Evolutionary conservation across 2,888 invertebrate species (phyloP).

Genomic region (Acanthosepion esculentum): DNA sequence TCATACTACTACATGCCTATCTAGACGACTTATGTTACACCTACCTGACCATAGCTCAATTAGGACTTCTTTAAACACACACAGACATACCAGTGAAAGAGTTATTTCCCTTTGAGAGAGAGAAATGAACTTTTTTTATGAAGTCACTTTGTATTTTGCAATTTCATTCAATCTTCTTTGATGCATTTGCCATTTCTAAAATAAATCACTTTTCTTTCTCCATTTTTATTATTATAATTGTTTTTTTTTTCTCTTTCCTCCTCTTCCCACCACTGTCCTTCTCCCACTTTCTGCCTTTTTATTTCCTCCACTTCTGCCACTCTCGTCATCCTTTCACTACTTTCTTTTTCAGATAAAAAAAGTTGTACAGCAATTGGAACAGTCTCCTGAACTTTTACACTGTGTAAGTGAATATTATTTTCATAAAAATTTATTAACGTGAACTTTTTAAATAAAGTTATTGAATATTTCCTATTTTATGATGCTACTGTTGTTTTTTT

Average conservation of each 20-base stretch:
- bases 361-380: constrained; percentile 86
- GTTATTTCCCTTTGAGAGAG: no score
- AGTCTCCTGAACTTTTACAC: constrained; percentile 84
- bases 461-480: background rate
- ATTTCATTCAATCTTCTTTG: background rate
- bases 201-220: background rate
- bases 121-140: no score
- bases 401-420: constrained; percentile 78
- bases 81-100: no score
- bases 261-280: background rate
- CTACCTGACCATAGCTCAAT: no score
- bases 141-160: background rate
- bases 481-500: no score
- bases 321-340: background rate
- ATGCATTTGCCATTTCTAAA: no score
- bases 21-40: no score
- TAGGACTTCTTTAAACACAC: no score
- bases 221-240: background rate
- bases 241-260: background rate
- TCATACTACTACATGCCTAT: no score
- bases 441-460: background rate
- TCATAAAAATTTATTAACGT: background rate
- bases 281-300: background rate
- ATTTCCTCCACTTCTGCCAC: background rate
- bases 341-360: constrained; percentile 77